Evolutionary conservation across 2,797 vertebrate genomes (phyloP).

Genomic region (Uromys caudimaculatus): DNA sequence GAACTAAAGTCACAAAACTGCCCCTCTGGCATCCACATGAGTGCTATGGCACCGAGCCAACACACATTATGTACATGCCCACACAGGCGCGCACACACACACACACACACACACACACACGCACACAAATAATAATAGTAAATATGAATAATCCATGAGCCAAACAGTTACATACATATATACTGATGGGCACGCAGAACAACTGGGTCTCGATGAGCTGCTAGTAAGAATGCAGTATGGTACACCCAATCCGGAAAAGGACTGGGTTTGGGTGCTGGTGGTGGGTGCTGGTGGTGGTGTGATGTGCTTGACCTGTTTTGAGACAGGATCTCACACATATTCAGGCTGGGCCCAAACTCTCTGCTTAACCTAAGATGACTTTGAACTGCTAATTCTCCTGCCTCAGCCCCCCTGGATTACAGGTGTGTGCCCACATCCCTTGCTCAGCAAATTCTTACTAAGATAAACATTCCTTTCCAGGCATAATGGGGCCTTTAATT

Average conservation of each 20-base stretch:
- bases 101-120: neutral
- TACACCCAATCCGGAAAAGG: neutral
- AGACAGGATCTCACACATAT: neutral
- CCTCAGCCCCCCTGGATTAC: neutral
- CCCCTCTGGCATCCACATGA: neutral
- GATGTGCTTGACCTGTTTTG: neutral
- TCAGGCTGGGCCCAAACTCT: neutral
- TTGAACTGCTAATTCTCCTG: neutral
- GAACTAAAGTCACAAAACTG: neutral
- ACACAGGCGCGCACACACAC: neutral
- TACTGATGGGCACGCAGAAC: neutral
- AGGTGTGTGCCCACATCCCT: neutral
- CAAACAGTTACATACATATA: neutral
- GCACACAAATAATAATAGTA: neutral
- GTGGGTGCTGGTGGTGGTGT: too few relatives aligned
- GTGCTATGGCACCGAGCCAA: too few relatives aligned
- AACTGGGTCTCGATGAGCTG: neutral
- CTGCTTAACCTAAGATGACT: neutral
- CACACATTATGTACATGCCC: neutral
- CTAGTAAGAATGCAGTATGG: neutral
- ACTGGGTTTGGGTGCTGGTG: neutral
- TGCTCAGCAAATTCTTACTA: slow-evolving; percentile 9
- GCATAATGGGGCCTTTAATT: neutral
- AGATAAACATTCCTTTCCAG: neutral
- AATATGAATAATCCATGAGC: neutral